A percentile compares a stretch with the other conserved stretches of the same genome.
These are phyloP conservation scores for Tautogolabrus adspersus DNA, from an alignment of 2,113 vertebrate genomes.

Conservation along the genomic window DNA sequence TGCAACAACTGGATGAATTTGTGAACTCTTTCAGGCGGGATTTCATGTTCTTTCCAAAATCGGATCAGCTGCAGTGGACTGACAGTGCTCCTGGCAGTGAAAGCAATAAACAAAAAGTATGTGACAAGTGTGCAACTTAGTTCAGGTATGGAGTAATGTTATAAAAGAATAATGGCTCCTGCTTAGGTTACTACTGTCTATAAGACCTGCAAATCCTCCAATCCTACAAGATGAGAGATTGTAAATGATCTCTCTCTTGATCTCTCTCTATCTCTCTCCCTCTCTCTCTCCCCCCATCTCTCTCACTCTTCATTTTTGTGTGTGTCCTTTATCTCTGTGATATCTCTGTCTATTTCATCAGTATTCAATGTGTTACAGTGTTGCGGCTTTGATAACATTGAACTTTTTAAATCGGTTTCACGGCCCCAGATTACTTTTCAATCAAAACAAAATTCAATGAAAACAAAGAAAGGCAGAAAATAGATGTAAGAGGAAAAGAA, in stretches of 20 bases:
- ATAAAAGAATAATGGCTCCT: neutral
- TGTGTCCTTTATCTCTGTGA: no score
- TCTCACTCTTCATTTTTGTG: neutral
- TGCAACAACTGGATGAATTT: neutral
- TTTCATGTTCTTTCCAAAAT: conserved; percentile 25
- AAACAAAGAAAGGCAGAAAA: neutral
- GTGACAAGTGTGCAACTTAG: neutral
- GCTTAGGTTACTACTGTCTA: neutral
- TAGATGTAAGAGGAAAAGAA: neutral
- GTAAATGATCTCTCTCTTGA: no score
- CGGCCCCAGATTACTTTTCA: no score
- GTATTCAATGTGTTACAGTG: neutral
- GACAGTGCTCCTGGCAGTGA: conserved; percentile 1
- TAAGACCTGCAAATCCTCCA: neutral
- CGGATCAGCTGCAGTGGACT: neutral
- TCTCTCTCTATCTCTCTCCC: no score
- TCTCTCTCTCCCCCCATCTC: no score
- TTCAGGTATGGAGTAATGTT: neutral
- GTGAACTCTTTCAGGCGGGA: neutral
- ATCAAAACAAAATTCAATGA: neutral
- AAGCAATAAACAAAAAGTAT: neutral
- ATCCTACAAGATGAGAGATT: no score
- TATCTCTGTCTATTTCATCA: neutral
- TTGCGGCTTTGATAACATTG: no score
- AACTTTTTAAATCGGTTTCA: neutral